Evolutionary conservation across 2,888 invertebrate genomes (phyloP), one percentile per base, ranked within the genome.

Genomic region (Ophion ventricosus): DNA sequence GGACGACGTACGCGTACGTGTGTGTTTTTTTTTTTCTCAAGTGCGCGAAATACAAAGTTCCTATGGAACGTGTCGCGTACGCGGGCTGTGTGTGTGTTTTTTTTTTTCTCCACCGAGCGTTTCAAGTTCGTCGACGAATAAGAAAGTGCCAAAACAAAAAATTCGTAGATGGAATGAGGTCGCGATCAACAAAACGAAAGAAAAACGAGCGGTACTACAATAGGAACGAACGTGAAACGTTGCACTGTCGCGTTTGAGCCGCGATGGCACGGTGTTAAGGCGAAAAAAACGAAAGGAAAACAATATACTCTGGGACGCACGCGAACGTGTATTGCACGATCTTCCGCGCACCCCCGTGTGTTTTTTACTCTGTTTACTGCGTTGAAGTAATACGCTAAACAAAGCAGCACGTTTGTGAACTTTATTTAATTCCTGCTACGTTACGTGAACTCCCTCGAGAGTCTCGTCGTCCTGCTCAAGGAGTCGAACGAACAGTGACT

Each of bases 401-500:
- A 56, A 63, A 35, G 10, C 63, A 35, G 10, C 63, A 40, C 49
- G 69, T 35, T 72, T 14, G n/a, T 23, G 17, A 26, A 25, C 7
- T 63, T 17, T 63, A 17, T 25, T 23, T 8, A 14, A 61, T 61
- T 70, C 20, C 49, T 70, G 26, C 35, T 49, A 76, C 57, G 74
- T 81, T 84, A 63, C 66, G 64, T 66, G 25, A 3, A 5, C 26
- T 54, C 26, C 26, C 61, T 40, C 72, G 59, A 64, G 76, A 80
- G 69, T 88, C 7, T n/a, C 40, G 89, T 84, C 88, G 85, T 86
- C 87, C 88, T 88, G 87, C 85, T 85, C 90, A 87, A 87, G 87
- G 88, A 86, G 90, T 90, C 89, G 90, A 90, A 89, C 90, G 88
- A 88, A 88, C 91, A 88, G 89, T 90, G 90, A 90, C 88, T 89